Percentiles rank a stretch among this genome's conserved stretches.
Evolutionary conservation across 2,113 vertebrate species (phyloP).

Genomic region (Dicerorhinus sumatrensis): DNA sequence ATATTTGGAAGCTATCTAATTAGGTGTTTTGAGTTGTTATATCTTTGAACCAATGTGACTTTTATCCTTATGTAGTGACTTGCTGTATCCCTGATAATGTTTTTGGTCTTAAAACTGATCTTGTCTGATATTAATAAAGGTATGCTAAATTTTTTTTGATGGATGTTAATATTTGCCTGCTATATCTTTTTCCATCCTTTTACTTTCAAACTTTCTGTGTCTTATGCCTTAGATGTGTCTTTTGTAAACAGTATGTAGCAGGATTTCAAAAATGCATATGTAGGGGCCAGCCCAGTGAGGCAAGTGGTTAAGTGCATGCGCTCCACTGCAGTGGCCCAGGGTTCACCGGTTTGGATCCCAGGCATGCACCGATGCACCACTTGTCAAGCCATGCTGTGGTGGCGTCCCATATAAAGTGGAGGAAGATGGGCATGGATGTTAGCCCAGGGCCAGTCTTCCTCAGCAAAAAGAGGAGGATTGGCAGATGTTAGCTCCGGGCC

Average conservation of each 20-base stretch:
- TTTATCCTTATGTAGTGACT: background rate
- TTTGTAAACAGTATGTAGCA: background rate
- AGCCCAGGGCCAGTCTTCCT: too few relatives aligned
- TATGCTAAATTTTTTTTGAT: background rate
- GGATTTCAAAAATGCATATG: background rate
- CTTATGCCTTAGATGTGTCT: background rate
- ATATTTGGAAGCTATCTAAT: background rate
- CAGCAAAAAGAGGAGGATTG: too few relatives aligned
- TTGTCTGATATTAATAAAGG: conserved; percentile 34
- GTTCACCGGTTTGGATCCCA: too few relatives aligned
- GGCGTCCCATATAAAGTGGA: too few relatives aligned
- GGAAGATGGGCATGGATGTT: too few relatives aligned
- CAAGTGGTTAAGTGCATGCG: too few relatives aligned
- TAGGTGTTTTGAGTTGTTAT: background rate
- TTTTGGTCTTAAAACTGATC: background rate
- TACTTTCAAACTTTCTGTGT: background rate
- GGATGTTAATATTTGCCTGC: background rate
- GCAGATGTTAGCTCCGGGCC: too few relatives aligned
- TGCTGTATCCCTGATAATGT: background rate
- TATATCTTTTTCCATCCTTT: background rate
- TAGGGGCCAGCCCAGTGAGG: background rate
- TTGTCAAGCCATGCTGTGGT: too few relatives aligned
- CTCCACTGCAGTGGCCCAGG: too few relatives aligned
- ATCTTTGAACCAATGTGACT: background rate
- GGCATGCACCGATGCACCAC: too few relatives aligned